Evolutionary conservation across 2,888 invertebrate genomes (phyloP), one percentile per base, ranked within the genome.

Genomic region (Anoplius nigerrimus): DNA sequence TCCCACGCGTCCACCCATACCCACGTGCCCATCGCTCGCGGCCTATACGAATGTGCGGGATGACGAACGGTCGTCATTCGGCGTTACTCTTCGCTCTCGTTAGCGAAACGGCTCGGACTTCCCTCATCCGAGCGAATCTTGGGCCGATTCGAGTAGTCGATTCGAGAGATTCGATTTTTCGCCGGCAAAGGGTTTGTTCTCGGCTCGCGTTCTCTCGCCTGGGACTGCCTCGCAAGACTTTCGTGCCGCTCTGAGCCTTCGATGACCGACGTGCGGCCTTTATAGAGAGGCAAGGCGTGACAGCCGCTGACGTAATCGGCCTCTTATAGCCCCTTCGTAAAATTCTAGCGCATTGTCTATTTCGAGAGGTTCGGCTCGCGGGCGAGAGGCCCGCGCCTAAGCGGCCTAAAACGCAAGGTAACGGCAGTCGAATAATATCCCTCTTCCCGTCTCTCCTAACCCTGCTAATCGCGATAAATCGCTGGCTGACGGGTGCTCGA

Each of bases 301-400:
- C 66, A 54, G 60, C 11, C 34, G 11, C 34, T 83, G 83, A 82
- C 74, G 83, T 69, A 81, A 83, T 63, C 22, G 59, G 46, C 22
- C 69, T 63, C 70, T 75, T 73, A 73, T 69, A 75, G 75, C 61
- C 62, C 57, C 69, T 54, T 22, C 63, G 77, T 80, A 80, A 82
- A 83, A 84, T 78, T 81, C 75, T 72, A 71, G 74, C 76, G 78
- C 79, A 81, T 84, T 84, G 80, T 86, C 86, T 86, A 87, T 87
- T 87, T 87, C 73, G 69, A 79, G 79, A 74, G 11, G 4, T 34
- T 34, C 34, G 34, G 34, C 34, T 34, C 34, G 1, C 34, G 11
- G 34, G 11, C 34, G 34, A 24, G 11, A 65, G 52, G 62, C 55
- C 55, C 46, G 60, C 66, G 51, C 62, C 54, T 66, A 11, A 34